Conservation (phyloP, 2,888 invertebrate genomes). For the Xestoiulus laeticollis region DNA sequence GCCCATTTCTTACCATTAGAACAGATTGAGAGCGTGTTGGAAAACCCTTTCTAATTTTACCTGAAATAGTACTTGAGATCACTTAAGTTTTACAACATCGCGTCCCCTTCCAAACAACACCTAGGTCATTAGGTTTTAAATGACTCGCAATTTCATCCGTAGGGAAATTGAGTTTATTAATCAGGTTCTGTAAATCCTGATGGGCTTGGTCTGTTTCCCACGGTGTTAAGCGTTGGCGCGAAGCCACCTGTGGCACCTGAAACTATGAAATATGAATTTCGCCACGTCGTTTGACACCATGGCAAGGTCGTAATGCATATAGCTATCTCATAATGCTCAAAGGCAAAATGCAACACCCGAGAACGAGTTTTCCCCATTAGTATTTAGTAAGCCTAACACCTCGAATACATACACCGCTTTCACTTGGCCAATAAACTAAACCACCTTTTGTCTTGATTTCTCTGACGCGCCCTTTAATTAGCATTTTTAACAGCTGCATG, state of each 20-base stretch:
- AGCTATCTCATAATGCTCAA: constrained; percentile 10
- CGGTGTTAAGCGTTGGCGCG: constrained; percentile 18
- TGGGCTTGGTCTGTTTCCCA: constrained; percentile 26
- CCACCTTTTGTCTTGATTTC: constrained; percentile 15
- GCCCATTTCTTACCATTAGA: no score
- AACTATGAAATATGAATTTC: constrained; percentile 26
- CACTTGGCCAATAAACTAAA: constrained; percentile 10
- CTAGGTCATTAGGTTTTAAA: constrained; percentile 1
- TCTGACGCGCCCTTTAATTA: constrained; percentile 11
- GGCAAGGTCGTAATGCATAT: constrained; percentile 16
- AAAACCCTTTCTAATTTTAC: neutral
- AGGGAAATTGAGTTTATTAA: constrained; percentile 12
- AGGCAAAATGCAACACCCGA: neutral
- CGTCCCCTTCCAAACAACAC: neutral
- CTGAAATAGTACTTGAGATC: neutral
- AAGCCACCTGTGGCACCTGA: constrained; percentile 26
- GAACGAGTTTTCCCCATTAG: neutral
- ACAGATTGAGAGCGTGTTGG: neutral
- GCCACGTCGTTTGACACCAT: constrained; percentile 10
- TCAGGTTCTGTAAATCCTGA: constrained; percentile 10
- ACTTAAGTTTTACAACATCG: neutral
- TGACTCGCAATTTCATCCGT: constrained; percentile 4
- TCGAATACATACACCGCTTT: neutral
- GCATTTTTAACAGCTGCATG: constrained; percentile 19
- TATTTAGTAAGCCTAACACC: neutral